A percentile compares a stretch with the other conserved stretches of the same genome.
These are phyloP conservation scores for Gracilinanus agilis DNA, from an alignment of 2,113 vertebrate genomes.

Conservation along the genomic window DNA sequence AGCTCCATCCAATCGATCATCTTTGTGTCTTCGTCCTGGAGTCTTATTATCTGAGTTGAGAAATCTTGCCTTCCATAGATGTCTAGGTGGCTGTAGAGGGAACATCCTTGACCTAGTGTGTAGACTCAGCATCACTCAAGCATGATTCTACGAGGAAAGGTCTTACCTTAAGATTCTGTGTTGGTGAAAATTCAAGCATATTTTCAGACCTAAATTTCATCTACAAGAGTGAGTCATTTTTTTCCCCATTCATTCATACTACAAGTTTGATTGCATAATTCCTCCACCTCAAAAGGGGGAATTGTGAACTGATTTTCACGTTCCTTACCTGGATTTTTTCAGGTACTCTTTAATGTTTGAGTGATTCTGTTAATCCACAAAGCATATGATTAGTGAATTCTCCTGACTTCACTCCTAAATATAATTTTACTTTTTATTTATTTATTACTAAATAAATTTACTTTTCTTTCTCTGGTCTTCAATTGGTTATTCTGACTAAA, in stretches of 20 bases:
- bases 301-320: background rate
- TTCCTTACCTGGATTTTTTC: background rate
- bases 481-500: background rate
- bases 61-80: background rate
- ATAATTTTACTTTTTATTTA: background rate
- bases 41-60: background rate
- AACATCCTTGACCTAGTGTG: background rate
- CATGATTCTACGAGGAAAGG: background rate
- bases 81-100: background rate
- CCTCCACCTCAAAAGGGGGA: background rate
- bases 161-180: background rate
- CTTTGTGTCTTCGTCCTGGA: background rate
- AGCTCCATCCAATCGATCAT: background rate
- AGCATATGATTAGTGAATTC: background rate
- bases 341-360: background rate
- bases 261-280: background rate
- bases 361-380: background rate
- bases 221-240: background rate
- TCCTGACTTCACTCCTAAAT: background rate
- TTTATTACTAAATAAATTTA: background rate
- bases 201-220: background rate
- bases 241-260: background rate
- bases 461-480: background rate
- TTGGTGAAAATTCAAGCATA: background rate
- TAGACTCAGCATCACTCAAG: background rate